A percentile compares a stretch with the other conserved stretches of the same genome.
phyloP scores from a whole-genome alignment of 2,797 vertebrate genomes.

The Bucorvus abyssinicus region DNA sequence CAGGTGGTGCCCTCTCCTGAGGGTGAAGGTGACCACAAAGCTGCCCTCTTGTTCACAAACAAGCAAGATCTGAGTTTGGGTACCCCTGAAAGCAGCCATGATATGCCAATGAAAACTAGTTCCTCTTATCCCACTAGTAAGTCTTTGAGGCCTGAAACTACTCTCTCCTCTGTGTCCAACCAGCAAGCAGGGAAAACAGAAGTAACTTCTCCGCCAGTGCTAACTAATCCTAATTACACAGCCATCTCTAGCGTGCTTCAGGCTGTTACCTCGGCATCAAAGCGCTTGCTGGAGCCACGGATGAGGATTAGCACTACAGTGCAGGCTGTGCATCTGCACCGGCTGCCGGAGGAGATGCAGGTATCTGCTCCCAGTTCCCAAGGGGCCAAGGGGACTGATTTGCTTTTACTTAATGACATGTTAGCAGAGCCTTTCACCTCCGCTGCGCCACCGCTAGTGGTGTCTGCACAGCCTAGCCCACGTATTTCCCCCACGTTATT shows the following conservation, averaged over 20 bases:
- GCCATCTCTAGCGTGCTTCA: neutral
- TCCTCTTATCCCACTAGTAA: neutral
- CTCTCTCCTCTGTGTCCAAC: neutral
- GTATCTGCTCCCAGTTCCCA: neutral
- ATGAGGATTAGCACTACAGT: neutral
- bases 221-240: neutral
- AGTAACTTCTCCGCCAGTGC: neutral
- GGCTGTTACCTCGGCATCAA: neutral
- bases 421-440: neutral
- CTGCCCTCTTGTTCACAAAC: neutral
- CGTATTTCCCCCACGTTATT: rapidly evolving
- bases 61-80: neutral
- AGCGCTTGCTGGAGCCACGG: rapidly evolving
- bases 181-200: neutral
- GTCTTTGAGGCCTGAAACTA: neutral
- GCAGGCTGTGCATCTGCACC: neutral
- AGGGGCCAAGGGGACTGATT: neutral
- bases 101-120: neutral
- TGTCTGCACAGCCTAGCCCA: neutral
- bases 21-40: neutral
- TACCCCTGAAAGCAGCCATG: neutral
- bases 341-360: neutral
- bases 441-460: neutral
- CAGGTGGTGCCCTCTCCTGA: neutral
- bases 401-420: neutral